These are phyloP conservation scores for Cheilosia grossa DNA, from an alignment of 2,888 invertebrate genomes.

Conservation along the genomic window DNA sequence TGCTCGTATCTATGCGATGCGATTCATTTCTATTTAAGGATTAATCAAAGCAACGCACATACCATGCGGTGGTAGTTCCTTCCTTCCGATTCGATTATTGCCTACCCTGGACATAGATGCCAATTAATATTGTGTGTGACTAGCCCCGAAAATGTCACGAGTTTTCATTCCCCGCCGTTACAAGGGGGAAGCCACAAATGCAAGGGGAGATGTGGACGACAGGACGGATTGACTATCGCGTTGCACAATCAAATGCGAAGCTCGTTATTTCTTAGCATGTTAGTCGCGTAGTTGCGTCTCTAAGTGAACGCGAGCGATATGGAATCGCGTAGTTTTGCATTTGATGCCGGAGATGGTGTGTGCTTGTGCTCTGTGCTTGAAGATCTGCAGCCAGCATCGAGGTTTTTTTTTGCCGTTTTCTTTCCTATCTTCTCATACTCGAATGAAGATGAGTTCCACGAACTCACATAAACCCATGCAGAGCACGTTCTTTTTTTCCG, in stretches of 20 bases:
- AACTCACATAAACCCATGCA: constrained; percentile 42
- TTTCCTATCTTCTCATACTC: background rate
- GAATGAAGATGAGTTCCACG: constrained; percentile 59
- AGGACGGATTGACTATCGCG: constrained; percentile 42
- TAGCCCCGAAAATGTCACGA: constrained; percentile 72
- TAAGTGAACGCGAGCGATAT: constrained; percentile 51
- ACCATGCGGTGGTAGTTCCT: constrained; percentile 44
- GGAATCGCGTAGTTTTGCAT: constrained; percentile 65
- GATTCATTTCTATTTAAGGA: constrained; percentile 70
- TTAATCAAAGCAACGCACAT: constrained; percentile 66
- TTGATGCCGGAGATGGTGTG: constrained; percentile 33
- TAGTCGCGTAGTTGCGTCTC: constrained; percentile 29
- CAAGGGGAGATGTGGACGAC: background rate
- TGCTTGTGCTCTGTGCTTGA: background rate
- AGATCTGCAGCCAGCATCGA: constrained; percentile 11
- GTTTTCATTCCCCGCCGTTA: constrained; percentile 26
- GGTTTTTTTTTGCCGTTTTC: background rate
- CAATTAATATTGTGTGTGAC: constrained; percentile 73
- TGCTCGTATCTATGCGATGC: constrained; percentile 54
- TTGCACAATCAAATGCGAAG: constrained; percentile 61
- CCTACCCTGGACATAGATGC: constrained; percentile 59
- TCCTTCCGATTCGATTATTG: constrained; percentile 63
- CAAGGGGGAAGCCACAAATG: background rate
- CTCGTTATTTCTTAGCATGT: constrained; percentile 70
- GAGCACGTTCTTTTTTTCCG: constrained; percentile 39